Evolutionary conservation across 1,140 invertebrate genomes (phyloP).

Genomic region (Drosophila sp.): DNA sequence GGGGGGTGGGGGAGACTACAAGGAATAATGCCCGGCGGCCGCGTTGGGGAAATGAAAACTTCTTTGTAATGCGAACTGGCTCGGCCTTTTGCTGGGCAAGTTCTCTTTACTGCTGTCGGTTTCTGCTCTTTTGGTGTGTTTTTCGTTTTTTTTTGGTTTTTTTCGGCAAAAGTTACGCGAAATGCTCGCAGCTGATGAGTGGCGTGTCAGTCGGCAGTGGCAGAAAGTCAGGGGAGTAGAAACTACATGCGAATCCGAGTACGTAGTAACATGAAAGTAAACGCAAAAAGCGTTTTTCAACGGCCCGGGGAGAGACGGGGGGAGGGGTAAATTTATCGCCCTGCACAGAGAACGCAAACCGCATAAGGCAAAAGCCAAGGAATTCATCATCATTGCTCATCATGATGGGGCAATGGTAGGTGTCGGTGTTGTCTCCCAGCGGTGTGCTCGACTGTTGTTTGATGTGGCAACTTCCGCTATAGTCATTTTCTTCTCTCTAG

Average conservation of each 20-base stretch:
- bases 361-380: slow-evolving; percentile 64
- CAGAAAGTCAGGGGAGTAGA: slow-evolving; percentile 37
- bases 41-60: slow-evolving; percentile 72
- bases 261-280: slow-evolving; percentile 65
- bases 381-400: slow-evolving; percentile 73
- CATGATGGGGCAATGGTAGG: slow-evolving; percentile 59
- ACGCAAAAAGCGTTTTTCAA: slow-evolving; percentile 55
- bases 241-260: slow-evolving; percentile 55
- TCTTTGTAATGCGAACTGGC: slow-evolving; percentile 69
- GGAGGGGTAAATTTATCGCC: slow-evolving; percentile 62
- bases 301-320: not conserved
- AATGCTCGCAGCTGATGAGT: slow-evolving; percentile 73
- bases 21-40: slow-evolving; percentile 73
- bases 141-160: slow-evolving; percentile 13
- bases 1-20: not conserved
- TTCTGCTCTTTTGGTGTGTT: slow-evolving; percentile 1
- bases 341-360: slow-evolving; percentile 40
- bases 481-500: slow-evolving; percentile 18
- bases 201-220: slow-evolving; percentile 33
- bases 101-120: slow-evolving; percentile 20
- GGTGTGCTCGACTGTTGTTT: slow-evolving; percentile 67
- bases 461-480: slow-evolving; percentile 53
- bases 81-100: slow-evolving; percentile 47
- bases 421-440: slow-evolving; percentile 48
- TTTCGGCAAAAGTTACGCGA: slow-evolving; percentile 61